Evolutionary conservation across 2,888 invertebrate genomes (phyloP).

Genomic region (Macrosiphum euphorbiae): DNA sequence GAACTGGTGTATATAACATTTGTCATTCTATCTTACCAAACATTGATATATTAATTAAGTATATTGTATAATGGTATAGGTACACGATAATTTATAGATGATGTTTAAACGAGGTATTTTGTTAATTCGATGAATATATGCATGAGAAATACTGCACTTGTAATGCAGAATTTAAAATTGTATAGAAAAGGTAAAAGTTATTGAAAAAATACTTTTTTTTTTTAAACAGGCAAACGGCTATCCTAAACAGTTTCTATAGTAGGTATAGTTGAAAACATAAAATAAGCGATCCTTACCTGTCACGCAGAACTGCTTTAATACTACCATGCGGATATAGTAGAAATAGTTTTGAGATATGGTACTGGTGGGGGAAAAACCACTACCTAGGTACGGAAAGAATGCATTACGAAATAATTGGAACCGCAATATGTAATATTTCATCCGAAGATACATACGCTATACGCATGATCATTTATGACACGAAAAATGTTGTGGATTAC

Average conservation of each 20-base stretch:
- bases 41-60: conserved; percentile 8
- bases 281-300: neutral
- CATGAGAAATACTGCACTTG: neutral
- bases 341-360: neutral
- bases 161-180: neutral
- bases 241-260: no score
- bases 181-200: neutral
- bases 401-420: conserved; percentile 21
- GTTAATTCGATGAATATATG: neutral
- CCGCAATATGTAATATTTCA: conserved; percentile 12
- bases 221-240: neutral
- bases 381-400: neutral
- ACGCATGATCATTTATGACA: conserved; percentile 1
- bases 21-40: neutral
- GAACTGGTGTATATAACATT: neutral
- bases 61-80: neutral
- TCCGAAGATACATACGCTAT: neutral
- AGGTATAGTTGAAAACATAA: neutral
- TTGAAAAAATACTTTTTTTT: neutral
- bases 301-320: neutral
- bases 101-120: neutral
- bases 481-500: neutral
- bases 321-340: neutral
- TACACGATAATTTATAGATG: neutral
- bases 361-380: neutral